Evolutionary conservation across 2,797 vertebrate genomes (phyloP).

Genomic region (Phrynocephalus forsythii): DNA sequence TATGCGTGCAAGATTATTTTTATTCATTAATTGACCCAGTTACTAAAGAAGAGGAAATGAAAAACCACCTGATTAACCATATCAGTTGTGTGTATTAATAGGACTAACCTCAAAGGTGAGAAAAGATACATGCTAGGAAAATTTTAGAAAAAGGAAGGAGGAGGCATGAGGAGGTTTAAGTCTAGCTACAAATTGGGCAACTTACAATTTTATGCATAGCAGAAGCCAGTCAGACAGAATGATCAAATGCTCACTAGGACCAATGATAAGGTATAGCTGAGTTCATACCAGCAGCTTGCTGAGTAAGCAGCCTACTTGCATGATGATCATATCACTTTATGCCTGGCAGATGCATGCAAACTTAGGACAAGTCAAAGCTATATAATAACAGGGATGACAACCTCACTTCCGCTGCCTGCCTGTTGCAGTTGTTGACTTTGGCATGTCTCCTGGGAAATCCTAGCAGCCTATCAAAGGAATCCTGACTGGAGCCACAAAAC

Average conservation of each 20-base stretch:
- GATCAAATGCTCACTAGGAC: background rate
- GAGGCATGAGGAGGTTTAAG: background rate
- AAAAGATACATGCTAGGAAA: background rate
- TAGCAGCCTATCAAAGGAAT: background rate
- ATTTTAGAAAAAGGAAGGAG: background rate
- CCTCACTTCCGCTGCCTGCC: background rate
- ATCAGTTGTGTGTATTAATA: background rate
- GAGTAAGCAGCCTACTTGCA: background rate
- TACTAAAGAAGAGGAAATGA: slow-evolving; percentile 6
- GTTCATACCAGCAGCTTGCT: background rate
- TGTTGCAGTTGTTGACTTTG: background rate
- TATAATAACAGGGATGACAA: background rate
- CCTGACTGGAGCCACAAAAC: background rate
- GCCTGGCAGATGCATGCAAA: background rate
- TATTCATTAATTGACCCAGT: background rate
- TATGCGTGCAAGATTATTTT: background rate
- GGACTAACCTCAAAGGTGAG: background rate
- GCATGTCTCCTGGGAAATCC: background rate
- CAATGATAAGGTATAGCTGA: background rate
- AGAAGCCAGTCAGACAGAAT: background rate
- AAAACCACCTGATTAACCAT: background rate
- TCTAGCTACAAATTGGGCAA: background rate
- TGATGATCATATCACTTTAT: background rate
- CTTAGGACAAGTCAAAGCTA: background rate
- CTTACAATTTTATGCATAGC: background rate